phyloP scores from a whole-genome alignment of 2,113 vertebrate species.

The Naja naja region DNA sequence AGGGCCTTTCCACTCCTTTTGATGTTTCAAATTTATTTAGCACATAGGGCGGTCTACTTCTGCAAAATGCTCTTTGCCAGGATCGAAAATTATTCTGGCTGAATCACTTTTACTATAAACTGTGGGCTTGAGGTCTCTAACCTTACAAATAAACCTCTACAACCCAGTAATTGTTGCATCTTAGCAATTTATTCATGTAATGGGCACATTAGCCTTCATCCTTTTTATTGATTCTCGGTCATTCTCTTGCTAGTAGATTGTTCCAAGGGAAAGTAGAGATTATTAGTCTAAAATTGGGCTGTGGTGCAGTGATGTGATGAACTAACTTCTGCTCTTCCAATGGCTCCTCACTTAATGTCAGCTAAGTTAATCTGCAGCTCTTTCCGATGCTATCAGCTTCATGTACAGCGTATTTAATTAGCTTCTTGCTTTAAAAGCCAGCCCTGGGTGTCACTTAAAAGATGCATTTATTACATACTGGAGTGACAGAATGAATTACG shows the following conservation, averaged over 20 bases:
- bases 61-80: constrained; percentile 8
- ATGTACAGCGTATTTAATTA: constrained; percentile 45
- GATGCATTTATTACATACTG: constrained; percentile 30
- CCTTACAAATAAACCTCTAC: not conserved
- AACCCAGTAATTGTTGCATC: constrained; percentile 16
- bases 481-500: constrained; percentile 50
- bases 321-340: constrained; percentile 6
- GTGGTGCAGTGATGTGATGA: not conserved
- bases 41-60: not conserved
- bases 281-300: constrained; percentile 15
- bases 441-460: constrained; percentile 46
- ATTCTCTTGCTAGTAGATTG: constrained; percentile 3
- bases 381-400: constrained; percentile 17
- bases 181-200: not conserved
- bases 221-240: not conserved
- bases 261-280: constrained; percentile 19
- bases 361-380: constrained; percentile 16
- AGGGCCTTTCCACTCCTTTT: not conserved
- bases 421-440: constrained; percentile 46
- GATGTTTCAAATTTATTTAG: not conserved
- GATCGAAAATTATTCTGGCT: not conserved
- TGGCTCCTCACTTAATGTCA: not conserved
- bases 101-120: not conserved
- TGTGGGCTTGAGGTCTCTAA: constrained; percentile 15
- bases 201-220: constrained; percentile 1